Base-by-base conservation (phyloP, 2,113 vertebrate species). In the Morone chrysops region DNA sequence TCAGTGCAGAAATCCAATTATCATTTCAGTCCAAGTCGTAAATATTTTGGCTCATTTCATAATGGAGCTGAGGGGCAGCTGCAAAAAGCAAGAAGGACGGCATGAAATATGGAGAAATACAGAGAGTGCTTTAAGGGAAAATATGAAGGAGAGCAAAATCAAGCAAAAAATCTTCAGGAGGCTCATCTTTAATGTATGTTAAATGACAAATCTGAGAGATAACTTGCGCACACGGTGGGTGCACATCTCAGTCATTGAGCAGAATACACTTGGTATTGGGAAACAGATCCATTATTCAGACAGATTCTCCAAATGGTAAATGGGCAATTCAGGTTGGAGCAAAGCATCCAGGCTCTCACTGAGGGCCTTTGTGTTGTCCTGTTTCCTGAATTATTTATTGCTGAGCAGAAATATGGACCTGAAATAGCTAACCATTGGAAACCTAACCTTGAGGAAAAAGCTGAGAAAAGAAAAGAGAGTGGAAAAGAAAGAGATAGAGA, bases 361-460 rank as follows among this genome's bases (percentile, higher is more conserved):
- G 71, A 77, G 67, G 68, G 60, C 68, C 80, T 86, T 82, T 82
- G 84, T 90, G 89, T 92, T 92, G 88, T 90, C 87, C 83, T 88
- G 76, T 78, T 82, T 54, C n/a, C 54, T 93, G 75, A 88, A 93
- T 95, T 85, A 94, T 94, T 93, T 82, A 93, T 75, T 4, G 66
- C 67, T 3, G 11, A 79, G 75, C 77, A 87, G 47, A 90, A 90
- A 90, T 80, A 87, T 79, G 59, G 84, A 85, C 80, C 80, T 91
- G 60, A 86, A 89, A 92, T 81, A 90, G 78, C 57, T 48, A 70
- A 36, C 22, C 12, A 54, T 41, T 73, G 73, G 82, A 90, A 89
- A 80, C 43, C 36, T n/a, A 50, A 76, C 50, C 16, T 43, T n/a
- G 36, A 8, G n/a, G 57, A 18, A 43, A 51, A 70, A 13, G 57